phyloP scores from a whole-genome alignment of 2,888 invertebrate genomes.

The Odontothrips loti region DNA sequence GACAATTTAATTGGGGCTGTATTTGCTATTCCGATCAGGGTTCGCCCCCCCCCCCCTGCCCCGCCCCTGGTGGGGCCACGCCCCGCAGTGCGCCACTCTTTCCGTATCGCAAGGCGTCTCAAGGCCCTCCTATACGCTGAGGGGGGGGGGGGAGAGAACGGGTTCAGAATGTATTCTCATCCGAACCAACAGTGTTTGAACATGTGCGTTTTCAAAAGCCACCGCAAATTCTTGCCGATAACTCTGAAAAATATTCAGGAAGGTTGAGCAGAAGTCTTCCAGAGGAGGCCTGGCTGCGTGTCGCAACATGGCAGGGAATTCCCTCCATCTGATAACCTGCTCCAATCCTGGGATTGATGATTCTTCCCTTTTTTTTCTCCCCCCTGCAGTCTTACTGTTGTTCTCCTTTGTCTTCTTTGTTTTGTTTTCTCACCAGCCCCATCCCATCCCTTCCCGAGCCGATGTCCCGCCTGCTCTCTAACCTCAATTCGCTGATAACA shows the following conservation, averaged over 20 bases:
- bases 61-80: not conserved
- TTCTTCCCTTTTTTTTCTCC: not conserved
- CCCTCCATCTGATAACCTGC: not conserved
- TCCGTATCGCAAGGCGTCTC: not conserved
- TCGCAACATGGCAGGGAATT: not conserved
- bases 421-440: not conserved
- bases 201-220: too few species aligned
- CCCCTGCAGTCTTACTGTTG: not conserved
- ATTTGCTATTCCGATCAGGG: constrained; percentile 26
- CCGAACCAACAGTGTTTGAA: too few species aligned
- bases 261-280: too few species aligned
- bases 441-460: not conserved
- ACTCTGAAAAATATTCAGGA: too few species aligned
- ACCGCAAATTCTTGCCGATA: too few species aligned
- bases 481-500: constrained; percentile 6
- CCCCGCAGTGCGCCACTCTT: not conserved
- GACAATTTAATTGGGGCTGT: constrained; percentile 22
- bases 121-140: too few species aligned
- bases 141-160: too few species aligned
- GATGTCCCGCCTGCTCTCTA: not conserved
- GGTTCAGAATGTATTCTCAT: too few species aligned
- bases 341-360: not conserved
- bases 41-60: not conserved
- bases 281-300: not conserved
- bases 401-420: not conserved